phyloP scores from a whole-genome alignment of 1,140 invertebrate species.

The Drosophila suzukii region DNA sequence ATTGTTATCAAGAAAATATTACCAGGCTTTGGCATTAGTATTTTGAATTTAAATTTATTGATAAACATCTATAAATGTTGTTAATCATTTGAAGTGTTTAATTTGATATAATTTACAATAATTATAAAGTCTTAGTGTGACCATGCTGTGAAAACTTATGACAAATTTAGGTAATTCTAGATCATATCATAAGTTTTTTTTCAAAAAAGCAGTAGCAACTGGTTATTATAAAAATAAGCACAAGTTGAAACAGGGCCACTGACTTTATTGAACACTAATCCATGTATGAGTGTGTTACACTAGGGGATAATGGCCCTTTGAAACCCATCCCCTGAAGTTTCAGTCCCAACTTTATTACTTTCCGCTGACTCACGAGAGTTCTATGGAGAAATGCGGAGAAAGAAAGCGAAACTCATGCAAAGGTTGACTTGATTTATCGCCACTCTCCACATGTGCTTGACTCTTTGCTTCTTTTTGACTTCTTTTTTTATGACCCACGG shows the following conservation, averaged over 20 bases:
- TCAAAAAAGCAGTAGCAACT: slow-evolving; percentile 29
- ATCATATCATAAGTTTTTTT: too few species aligned
- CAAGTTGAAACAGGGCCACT: background rate
- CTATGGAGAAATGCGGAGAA: slow-evolving; percentile 10
- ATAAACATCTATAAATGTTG: too few species aligned
- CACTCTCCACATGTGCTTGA: slow-evolving; percentile 54
- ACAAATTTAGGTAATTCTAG: too few species aligned
- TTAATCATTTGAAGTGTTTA: too few species aligned
- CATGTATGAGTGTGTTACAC: slow-evolving; percentile 67
- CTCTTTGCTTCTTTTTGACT: slow-evolving; percentile 19
- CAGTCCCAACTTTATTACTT: slow-evolving; percentile 71
- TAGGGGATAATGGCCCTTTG: slow-evolving; percentile 45
- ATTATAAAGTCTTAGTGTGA: too few species aligned
- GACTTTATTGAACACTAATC: slow-evolving; percentile 76
- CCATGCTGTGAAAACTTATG: too few species aligned
- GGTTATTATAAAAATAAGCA: slow-evolving; percentile 16
- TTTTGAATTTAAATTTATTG: too few species aligned
- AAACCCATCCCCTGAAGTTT: background rate
- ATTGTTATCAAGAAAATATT: too few species aligned
- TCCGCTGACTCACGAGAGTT: slow-evolving; percentile 67
- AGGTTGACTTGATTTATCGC: slow-evolving; percentile 79
- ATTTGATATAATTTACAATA: too few species aligned
- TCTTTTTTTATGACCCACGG: slow-evolving; percentile 50
- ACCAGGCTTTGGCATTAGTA: too few species aligned
- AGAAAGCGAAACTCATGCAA: slow-evolving; percentile 74